phyloP scores from a whole-genome alignment of 1,140 invertebrate genomes.

The Pseudomyrmex cubaensis region DNA sequence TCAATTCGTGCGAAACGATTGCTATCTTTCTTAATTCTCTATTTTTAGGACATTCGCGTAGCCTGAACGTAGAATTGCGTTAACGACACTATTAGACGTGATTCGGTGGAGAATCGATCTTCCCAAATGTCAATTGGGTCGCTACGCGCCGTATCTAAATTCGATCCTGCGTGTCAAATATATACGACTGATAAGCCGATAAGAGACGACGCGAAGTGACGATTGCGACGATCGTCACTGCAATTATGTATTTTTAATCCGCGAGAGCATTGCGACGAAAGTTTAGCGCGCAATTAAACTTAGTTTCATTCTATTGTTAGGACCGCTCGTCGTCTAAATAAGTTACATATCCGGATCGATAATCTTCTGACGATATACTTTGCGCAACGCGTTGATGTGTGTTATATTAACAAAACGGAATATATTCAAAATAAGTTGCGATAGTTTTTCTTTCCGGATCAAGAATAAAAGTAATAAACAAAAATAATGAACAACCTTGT shows the following conservation, averaged over 20 bases:
- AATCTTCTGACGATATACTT: not conserved
- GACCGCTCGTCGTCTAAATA: not conserved
- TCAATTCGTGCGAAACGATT: no score
- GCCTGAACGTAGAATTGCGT: no score
- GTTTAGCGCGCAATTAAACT: conserved; percentile 33
- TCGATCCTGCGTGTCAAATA: not conserved
- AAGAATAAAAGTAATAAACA: not conserved
- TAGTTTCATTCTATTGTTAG: conserved; percentile 29
- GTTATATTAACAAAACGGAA: not conserved
- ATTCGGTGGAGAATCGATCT: conserved; percentile 9
- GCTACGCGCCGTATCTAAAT: not conserved
- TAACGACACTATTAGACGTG: not conserved
- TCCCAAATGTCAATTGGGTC: conserved; percentile 12
- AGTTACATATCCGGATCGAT: conserved; percentile 34
- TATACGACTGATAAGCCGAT: conserved; percentile 25
- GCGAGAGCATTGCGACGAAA: conserved; percentile 16
- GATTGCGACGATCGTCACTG: not conserved
- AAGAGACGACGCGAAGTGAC: not conserved
- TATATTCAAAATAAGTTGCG: not conserved
- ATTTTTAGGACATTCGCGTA: no score
- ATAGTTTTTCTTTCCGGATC: not conserved
- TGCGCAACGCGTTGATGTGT: no score
- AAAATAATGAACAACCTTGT: not conserved
- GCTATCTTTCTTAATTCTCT: no score
- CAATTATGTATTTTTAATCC: conserved; percentile 9